Conservation (phyloP, 92 coral and sea anemone genomes). For the Heteractis magnifica region DNA sequence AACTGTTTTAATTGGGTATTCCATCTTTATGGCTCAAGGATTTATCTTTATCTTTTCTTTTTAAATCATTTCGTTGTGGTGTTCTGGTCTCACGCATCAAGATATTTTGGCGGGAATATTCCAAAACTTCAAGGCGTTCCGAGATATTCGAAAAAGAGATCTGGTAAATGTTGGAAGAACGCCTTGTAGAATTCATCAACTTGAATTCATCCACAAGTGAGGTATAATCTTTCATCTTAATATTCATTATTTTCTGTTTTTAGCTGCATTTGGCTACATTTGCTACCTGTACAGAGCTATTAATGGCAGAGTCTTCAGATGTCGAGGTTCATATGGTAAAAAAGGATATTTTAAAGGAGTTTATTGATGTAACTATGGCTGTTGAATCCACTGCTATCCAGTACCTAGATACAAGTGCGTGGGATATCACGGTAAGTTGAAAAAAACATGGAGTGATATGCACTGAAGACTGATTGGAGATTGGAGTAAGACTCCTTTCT, state of each 20-base stretch:
- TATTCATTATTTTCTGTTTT: neutral
- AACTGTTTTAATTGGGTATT: too few species aligned
- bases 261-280: neutral
- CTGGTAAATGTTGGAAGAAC: neutral
- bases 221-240: neutral
- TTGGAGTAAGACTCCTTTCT: neutral
- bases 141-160: neutral
- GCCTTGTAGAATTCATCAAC: neutral
- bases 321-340: neutral
- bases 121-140: neutral
- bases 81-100: neutral
- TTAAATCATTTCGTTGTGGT: too few species aligned
- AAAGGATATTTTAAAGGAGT: constrained; percentile 3
- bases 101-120: neutral
- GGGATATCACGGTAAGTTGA: constrained; percentile 11
- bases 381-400: constrained; percentile 7
- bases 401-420: neutral
- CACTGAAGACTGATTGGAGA: neutral
- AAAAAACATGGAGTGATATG: neutral
- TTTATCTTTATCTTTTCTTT: too few species aligned
- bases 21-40: too few species aligned
- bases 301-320: neutral
- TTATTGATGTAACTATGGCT: constrained; percentile 10
- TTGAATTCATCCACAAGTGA: neutral
- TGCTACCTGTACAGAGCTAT: neutral